Base-by-base conservation (phyloP, 1,140 invertebrate genomes). In the Thrips palmi region DNA sequence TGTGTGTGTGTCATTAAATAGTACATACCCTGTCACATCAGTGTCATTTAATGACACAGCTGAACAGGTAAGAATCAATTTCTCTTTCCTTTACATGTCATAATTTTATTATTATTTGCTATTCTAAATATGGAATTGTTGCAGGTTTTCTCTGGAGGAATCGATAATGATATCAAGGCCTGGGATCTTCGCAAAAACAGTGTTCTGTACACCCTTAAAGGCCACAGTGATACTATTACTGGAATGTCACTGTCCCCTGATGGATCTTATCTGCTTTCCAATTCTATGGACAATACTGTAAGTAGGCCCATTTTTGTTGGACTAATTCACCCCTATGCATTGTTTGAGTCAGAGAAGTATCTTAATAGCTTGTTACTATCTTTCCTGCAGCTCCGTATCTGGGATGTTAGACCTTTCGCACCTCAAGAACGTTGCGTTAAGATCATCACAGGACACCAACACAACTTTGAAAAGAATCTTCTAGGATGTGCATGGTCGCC, bases 381-480 rank as follows among this genome's bases (percentile, higher is more conserved):
- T n/a, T n/a, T n/a, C n/a, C n/a, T n/a, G n/a, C n/a, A n/a, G n/a
- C 51, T 83, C 12, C 64, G 78, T 24, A 80, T 83, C 46, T 84
- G 80, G 78, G 80, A 84, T 53, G 70, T 84, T 21, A 57, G 78
- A 22, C 75, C 78, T 0, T 84, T 76, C 58, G 65, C 92, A 2
- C 84, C 88, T 1, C 72, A 75, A 33, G 88, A 97, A 51, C 67
- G 94, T 43, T 96, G 89, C 59, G 77, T 94, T 0, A 93, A 94
- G 63, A 75, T 94, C 24, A 72, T 97, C 41, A 67, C 68, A 40
- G 92, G 92, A 0, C 88, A 97, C 65, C 87, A 92, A 50, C 92
- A 97, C 59, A 97, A 96, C 61, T 98, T 96, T 65, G 93, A 97
- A 65, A 94, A 93, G 72, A 86, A 85, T 62, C 61, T 94, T 30